Percentiles rank a stretch among this genome's conserved stretches.
These are phyloP conservation scores for Pristionchus japonicus DNA, from an alignment of 2,888 invertebrate genomes.

Conservation along the genomic window DNA sequence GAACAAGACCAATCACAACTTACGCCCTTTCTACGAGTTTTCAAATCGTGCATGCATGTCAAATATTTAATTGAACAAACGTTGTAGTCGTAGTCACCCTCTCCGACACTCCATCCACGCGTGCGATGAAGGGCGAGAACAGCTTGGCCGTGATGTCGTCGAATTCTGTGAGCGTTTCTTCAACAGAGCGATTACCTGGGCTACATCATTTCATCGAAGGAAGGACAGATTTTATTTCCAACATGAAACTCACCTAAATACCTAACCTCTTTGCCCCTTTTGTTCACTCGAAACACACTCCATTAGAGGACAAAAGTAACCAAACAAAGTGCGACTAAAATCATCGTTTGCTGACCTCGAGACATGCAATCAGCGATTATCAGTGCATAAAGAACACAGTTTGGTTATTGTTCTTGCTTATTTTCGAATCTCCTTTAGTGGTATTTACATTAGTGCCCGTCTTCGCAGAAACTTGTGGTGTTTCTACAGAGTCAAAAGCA, in stretches of 20 bases:
- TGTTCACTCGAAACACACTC: too few species aligned
- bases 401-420: too few species aligned
- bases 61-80: not conserved
- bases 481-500: not conserved
- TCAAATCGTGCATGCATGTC: not conserved
- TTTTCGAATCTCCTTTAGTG: too few species aligned
- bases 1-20: too few species aligned
- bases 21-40: too few species aligned
- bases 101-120: not conserved
- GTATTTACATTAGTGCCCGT: too few species aligned
- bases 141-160: conserved; percentile 44
- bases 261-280: not conserved
- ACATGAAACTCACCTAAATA: too few species aligned
- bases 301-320: not conserved
- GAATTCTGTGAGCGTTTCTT: too few species aligned
- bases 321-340: not conserved
- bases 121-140: conserved; percentile 37
- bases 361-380: not conserved
- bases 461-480: too few species aligned
- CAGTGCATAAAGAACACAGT: too few species aligned
- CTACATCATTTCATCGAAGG: too few species aligned
- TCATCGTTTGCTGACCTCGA: not conserved
- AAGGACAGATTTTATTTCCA: not conserved
- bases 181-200: too few species aligned
- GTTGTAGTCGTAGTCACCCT: conserved; percentile 13